Conservation (phyloP, 2,888 invertebrate species). For the Allygus modestus region DNA sequence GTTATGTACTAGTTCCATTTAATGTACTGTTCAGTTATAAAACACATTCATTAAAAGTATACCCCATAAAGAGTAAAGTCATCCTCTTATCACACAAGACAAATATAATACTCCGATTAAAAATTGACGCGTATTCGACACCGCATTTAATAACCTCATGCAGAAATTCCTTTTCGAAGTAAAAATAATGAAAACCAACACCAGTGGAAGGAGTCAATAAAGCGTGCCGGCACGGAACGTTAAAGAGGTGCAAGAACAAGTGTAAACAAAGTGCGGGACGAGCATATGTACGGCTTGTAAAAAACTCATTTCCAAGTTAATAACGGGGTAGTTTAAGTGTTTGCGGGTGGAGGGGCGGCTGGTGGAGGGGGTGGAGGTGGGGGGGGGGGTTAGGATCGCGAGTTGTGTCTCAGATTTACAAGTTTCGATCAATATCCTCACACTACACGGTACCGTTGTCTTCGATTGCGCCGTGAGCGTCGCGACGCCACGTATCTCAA, state of each 20-base stretch:
- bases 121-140: too few relatives aligned
- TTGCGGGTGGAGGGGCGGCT: not conserved
- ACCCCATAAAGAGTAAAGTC: too few relatives aligned
- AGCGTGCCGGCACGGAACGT: conserved; percentile 22
- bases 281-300: conserved; percentile 61
- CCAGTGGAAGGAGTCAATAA: conserved; percentile 24
- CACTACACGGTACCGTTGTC: conserved; percentile 6
- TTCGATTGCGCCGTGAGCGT: not conserved
- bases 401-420: conserved; percentile 50
- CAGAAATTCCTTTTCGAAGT: too few relatives aligned
- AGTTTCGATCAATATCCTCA: conserved; percentile 45
- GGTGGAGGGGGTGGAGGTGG: not conserved
- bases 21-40: too few relatives aligned
- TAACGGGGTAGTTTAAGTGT: conserved; percentile 59
- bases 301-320: conserved; percentile 63
- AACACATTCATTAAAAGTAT: too few relatives aligned
- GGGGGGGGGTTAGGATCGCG: not conserved
- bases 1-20: too few relatives aligned
- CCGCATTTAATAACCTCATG: too few relatives aligned
- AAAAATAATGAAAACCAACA: not conserved
- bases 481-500: not conserved
- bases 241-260: conserved; percentile 56
- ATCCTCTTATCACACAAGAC: too few relatives aligned
- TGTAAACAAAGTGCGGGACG: conserved; percentile 51
- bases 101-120: too few relatives aligned